phyloP scores from a whole-genome alignment of 2,113 vertebrate genomes.

The Ciconia maguari region DNA sequence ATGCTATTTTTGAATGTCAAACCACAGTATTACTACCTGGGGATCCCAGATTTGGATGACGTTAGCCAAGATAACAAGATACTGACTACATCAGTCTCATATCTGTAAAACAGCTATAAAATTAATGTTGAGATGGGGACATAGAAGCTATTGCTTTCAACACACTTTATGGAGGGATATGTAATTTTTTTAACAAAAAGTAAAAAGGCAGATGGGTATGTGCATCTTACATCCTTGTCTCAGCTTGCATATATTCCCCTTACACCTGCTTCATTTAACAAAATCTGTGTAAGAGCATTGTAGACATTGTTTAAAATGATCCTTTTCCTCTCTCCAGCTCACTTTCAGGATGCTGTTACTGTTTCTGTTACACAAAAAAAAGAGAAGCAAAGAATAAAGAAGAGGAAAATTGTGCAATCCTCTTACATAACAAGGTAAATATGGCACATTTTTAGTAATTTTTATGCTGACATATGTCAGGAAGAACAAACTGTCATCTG shows the following conservation, averaged over 20 bases:
- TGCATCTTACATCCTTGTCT: not conserved
- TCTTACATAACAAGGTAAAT: not conserved
- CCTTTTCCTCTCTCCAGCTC: not conserved
- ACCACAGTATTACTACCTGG: not conserved
- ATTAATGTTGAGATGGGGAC: not conserved
- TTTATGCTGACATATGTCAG: constrained; percentile 24
- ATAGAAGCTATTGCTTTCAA: not conserved
- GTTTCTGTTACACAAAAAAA: not conserved
- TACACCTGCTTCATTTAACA: not conserved
- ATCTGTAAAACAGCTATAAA: not conserved
- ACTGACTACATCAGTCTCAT: not conserved
- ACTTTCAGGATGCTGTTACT: not conserved
- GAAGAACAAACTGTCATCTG: constrained; percentile 13
- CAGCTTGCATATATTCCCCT: not conserved
- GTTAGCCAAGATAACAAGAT: not conserved
- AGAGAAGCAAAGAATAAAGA: not conserved
- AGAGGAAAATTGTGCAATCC: not conserved
- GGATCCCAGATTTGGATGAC: not conserved
- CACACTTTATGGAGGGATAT: not conserved
- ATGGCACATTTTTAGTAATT: not conserved
- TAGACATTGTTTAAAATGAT: not conserved
- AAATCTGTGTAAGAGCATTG: not conserved
- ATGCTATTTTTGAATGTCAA: not conserved
- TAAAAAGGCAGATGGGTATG: not conserved
- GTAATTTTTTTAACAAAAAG: not conserved